Percentiles rank a stretch among this genome's conserved stretches.
These are phyloP conservation scores for Trididemnum nubilum DNA, from an alignment of 23 tunicate species.

Conservation along the genomic window DNA sequence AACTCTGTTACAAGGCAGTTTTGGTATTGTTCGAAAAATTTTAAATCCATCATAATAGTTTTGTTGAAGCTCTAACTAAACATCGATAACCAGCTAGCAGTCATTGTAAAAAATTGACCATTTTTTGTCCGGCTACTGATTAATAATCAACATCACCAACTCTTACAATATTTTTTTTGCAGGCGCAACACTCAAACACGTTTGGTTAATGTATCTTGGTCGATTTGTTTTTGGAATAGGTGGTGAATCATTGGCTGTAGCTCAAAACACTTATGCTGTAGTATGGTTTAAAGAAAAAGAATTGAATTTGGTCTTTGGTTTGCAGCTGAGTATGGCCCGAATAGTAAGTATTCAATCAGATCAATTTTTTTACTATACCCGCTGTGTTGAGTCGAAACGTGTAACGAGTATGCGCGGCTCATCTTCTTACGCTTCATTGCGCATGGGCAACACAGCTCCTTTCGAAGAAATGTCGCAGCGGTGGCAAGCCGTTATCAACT, in stretches of 20 bases:
- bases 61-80: too few species aligned
- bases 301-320: slow-evolving; percentile 84
- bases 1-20: not conserved
- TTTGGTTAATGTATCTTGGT: slow-evolving; percentile 86
- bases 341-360: slow-evolving; percentile 60
- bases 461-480: too few species aligned
- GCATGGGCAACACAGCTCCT: too few species aligned
- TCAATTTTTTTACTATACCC: too few species aligned
- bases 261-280: slow-evolving; percentile 98
- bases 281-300: slow-evolving; percentile 91
- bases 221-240: slow-evolving; percentile 96
- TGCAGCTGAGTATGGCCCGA: slow-evolving; percentile 98
- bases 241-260: slow-evolving; percentile 94
- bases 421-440: too few species aligned
- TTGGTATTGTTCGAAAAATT: not conserved
- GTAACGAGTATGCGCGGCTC: not conserved
- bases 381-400: not conserved
- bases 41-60: not conserved
- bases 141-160: too few species aligned
- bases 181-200: slow-evolving; percentile 57
- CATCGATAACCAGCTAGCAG: too few species aligned
- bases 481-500: too few species aligned
- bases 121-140: too few species aligned
- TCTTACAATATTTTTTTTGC: not conserved
- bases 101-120: too few species aligned